A percentile compares a stretch with the other conserved stretches of the same genome.
phyloP scores from a whole-genome alignment of 2,888 invertebrate species.

The Drosophila meridionalis region DNA sequence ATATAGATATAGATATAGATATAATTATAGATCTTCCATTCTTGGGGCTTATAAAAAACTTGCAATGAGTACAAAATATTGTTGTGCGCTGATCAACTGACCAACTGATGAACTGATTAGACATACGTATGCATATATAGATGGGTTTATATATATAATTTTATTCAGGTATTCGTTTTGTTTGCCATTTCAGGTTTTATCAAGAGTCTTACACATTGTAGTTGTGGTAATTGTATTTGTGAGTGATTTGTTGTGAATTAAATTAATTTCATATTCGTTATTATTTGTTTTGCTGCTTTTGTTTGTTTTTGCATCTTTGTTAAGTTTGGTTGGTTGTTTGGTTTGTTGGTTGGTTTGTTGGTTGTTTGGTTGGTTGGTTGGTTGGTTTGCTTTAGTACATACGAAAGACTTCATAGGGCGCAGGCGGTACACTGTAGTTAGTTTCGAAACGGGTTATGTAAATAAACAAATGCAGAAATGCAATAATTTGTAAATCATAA shows the following conservation, averaged over 20 bases:
- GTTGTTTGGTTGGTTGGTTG: conserved; percentile 50
- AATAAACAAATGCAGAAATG: conserved; percentile 79
- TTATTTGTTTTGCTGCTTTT: conserved; percentile 38
- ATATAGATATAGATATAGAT: background rate
- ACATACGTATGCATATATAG: conserved; percentile 6
- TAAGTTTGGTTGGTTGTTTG: conserved; percentile 14
- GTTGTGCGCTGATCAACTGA: conserved; percentile 34
- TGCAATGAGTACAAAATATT: conserved; percentile 65
- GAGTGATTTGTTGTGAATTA: conserved; percentile 58
- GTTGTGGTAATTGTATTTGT: conserved; percentile 51
- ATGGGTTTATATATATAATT: conserved; percentile 21
- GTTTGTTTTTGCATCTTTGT: conserved; percentile 40
- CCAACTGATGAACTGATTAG: conserved; percentile 28
- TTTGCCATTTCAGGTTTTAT: conserved; percentile 42
- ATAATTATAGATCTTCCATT: conserved; percentile 20
- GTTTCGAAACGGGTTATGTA: conserved; percentile 77
- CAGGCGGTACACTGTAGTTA: conserved; percentile 83
- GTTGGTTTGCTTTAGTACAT: conserved; percentile 81
- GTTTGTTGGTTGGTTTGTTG: conserved; percentile 49
- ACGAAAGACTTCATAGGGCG: conserved; percentile 86
- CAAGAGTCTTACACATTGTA: conserved; percentile 52
- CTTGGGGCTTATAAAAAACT: conserved; percentile 53
- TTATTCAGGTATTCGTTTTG: conserved; percentile 61
- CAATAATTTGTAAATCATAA: conserved; percentile 79
- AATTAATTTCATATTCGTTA: conserved; percentile 27